Evolutionary conservation across 2,797 vertebrate genomes (phyloP).

Genomic region (Lithobates pipiens): DNA sequence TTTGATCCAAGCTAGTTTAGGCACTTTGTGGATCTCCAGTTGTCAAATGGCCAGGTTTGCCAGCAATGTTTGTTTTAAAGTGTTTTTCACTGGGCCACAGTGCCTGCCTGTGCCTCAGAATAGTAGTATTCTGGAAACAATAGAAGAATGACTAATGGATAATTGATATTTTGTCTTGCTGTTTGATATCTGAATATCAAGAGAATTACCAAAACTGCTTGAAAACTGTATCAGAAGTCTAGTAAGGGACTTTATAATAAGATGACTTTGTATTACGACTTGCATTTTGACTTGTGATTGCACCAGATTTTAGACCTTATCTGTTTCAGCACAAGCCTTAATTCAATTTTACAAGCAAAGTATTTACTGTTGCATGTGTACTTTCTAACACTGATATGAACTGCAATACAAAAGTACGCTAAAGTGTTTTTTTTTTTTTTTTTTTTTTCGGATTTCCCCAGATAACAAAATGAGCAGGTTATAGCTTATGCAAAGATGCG

Average conservation of each 20-base stretch:
- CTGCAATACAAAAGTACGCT: too few relatives aligned
- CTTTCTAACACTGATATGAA: too few relatives aligned
- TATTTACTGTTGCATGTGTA: too few relatives aligned
- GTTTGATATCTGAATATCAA: not conserved
- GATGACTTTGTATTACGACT: too few relatives aligned
- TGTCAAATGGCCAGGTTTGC: not conserved
- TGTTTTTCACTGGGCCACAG: not conserved
- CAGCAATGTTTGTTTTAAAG: not conserved
- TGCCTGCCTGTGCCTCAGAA: not conserved
- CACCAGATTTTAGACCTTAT: too few relatives aligned
- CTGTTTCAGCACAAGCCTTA: too few relatives aligned
- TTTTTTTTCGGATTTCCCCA: accelerated
- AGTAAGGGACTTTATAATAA: too few relatives aligned
- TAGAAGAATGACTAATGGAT: not conserved
- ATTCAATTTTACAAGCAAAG: too few relatives aligned
- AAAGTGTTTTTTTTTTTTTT: too few relatives aligned
- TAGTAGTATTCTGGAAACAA: not conserved
- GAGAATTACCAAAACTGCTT: not conserved
- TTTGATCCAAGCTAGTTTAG: not conserved
- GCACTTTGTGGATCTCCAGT: not conserved
- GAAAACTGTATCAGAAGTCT: not conserved
- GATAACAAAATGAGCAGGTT: too few relatives aligned
- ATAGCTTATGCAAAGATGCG: too few relatives aligned
- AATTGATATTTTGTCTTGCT: not conserved
- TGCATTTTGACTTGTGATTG: too few relatives aligned